A percentile compares a stretch with the other conserved stretches of the same genome.
Conservation (phyloP, 1,140 invertebrate species). For the Lordiphosa mommai region DNA sequence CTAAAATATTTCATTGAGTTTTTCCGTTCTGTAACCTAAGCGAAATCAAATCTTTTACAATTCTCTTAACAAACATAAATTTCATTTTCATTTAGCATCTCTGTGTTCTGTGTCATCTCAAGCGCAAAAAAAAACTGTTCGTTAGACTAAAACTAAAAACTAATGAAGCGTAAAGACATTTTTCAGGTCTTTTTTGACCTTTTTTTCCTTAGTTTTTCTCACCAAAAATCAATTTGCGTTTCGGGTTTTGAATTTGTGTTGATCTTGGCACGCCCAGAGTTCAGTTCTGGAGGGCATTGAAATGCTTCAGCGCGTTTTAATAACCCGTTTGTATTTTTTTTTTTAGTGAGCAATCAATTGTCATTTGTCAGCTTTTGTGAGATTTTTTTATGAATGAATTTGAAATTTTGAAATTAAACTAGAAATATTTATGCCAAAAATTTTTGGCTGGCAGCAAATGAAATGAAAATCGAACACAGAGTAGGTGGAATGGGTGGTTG, state of each 20-base stretch:
- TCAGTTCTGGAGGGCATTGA: conserved; percentile 7
- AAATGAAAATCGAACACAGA: conserved; percentile 67
- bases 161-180: conserved; percentile 63
- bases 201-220: conserved; percentile 53
- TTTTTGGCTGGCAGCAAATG: conserved; percentile 51
- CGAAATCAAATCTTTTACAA: too few species aligned
- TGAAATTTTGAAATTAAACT: conserved; percentile 27
- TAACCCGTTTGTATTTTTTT: conserved; percentile 10
- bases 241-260: conserved; percentile 32
- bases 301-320: conserved; percentile 7
- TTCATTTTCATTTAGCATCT: background rate
- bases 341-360: conserved; percentile 58
- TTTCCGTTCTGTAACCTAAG: too few species aligned
- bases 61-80: too few species aligned
- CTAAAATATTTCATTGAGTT: too few species aligned
- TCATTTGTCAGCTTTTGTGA: conserved; percentile 62
- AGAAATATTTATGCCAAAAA: conserved; percentile 48
- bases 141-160: conserved; percentile 32
- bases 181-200: conserved; percentile 18
- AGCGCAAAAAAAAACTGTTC: conserved; percentile 26
- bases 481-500: background rate
- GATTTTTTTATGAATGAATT: conserved; percentile 39
- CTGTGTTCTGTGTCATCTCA: conserved; percentile 13
- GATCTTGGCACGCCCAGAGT: conserved; percentile 50
- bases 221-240: conserved; percentile 68